A percentile compares a stretch with the other conserved stretches of the same genome.
Conservation (phyloP, 2,797 vertebrate genomes). For the Pteropus rufus region DNA sequence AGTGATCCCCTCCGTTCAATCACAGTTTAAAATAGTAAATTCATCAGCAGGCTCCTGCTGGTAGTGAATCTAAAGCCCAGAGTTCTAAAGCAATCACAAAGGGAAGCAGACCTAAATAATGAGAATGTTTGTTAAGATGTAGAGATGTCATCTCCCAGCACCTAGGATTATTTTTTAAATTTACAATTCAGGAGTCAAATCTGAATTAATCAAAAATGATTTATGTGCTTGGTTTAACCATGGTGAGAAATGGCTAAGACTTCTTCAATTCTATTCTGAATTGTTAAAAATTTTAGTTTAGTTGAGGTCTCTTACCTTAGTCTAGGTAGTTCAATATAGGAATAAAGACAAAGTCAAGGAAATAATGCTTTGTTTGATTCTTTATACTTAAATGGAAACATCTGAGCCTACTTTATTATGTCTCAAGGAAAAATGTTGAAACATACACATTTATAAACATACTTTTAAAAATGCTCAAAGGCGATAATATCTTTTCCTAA, state of each 20-base stretch:
- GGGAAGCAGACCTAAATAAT: neutral
- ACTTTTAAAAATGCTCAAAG: neutral
- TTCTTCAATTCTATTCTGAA: constrained; percentile 26
- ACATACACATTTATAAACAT: neutral
- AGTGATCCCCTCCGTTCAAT: neutral
- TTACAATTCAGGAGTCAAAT: constrained; percentile 11
- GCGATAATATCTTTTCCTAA: neutral
- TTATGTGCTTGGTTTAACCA: neutral
- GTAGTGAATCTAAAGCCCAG: neutral
- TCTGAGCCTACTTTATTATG: neutral
- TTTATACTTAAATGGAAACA: constrained; percentile 5
- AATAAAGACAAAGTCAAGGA: neutral
- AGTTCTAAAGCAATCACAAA: neutral
- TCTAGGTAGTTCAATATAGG: neutral
- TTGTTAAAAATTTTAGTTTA: neutral
- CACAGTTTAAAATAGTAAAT: neutral
- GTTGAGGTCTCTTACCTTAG: neutral
- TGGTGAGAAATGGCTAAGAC: neutral
- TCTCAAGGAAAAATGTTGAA: neutral
- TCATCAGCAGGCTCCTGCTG: neutral
- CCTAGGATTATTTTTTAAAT: constrained; percentile 18
- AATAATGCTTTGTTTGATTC: neutral
- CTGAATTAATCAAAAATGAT: constrained; percentile 29
- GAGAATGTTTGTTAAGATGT: neutral
- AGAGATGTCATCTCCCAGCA: neutral